Evolutionary conservation across 2,888 invertebrate genomes (phyloP).

Genomic region (Drosophila atroscutellata): DNA sequence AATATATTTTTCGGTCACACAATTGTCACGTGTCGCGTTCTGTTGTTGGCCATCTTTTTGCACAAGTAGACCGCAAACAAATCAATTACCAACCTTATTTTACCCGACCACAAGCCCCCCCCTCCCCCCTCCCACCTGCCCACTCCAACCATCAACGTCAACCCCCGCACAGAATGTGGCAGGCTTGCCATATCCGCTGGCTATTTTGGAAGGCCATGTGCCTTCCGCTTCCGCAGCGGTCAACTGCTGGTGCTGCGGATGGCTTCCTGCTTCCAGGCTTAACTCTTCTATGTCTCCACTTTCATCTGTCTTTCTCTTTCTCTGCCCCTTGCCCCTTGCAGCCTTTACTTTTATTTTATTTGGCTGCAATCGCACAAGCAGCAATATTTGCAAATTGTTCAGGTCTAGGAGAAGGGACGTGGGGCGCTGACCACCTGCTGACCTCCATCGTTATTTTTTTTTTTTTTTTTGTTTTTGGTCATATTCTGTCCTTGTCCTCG

Average conservation of each 20-base stretch:
- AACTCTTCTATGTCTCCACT: neutral
- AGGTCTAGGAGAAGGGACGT: no score
- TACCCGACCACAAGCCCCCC: neutral
- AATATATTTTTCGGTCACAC: constrained; percentile 5
- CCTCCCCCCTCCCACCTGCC: neutral
- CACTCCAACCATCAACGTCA: neutral
- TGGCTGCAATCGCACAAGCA: constrained; percentile 33
- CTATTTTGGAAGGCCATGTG: constrained; percentile 49
- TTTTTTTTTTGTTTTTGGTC: constrained; percentile 7
- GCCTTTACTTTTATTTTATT: neutral
- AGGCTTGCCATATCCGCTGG: constrained; percentile 53
- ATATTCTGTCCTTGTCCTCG: constrained; percentile 60
- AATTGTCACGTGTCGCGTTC: constrained; percentile 40
- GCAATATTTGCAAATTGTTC: constrained; percentile 19
- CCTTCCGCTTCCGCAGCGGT: constrained; percentile 66
- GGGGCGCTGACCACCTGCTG: constrained; percentile 63
- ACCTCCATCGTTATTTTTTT: constrained; percentile 41
- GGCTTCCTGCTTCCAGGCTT: constrained; percentile 45
- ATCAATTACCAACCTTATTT: constrained; percentile 31
- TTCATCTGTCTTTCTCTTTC: neutral
- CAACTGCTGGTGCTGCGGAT: constrained; percentile 28
- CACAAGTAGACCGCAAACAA: constrained; percentile 21
- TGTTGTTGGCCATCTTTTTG: constrained; percentile 9
- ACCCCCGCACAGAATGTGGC: constrained; percentile 36
- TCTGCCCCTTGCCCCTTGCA: neutral